Evolutionary conservation across 2,797 vertebrate species (phyloP).

Genomic region (Hafferia zeledoni): DNA sequence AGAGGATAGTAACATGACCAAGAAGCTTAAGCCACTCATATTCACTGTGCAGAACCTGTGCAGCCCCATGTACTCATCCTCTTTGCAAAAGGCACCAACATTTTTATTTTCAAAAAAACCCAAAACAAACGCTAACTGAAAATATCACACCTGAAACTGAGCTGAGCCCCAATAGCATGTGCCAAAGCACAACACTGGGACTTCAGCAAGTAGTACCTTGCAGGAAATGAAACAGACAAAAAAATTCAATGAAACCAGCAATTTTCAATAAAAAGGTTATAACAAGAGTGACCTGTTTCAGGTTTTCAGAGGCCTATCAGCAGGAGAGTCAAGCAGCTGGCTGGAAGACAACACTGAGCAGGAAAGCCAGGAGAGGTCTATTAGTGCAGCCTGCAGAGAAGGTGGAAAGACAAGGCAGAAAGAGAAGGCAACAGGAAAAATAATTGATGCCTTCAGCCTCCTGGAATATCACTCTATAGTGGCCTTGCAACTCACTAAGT

Average conservation of each 20-base stretch:
- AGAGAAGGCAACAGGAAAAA: background rate
- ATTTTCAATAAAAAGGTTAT: background rate
- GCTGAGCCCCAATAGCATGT: background rate
- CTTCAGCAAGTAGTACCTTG: background rate
- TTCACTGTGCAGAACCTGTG: background rate
- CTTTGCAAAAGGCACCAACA: background rate
- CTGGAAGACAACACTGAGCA: background rate
- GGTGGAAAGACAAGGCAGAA: background rate
- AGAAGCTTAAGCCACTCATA: background rate
- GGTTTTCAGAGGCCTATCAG: background rate
- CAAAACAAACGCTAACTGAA: background rate
- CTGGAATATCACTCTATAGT: background rate
- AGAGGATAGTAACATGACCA: background rate
- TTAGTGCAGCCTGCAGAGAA: background rate
- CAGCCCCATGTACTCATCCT: background rate
- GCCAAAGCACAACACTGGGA: background rate
- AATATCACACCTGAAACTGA: background rate
- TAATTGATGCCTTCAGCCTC: background rate
- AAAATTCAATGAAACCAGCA: no score
- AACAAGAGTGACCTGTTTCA: background rate
- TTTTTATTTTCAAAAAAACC: background rate
- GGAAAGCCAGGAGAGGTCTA: background rate
- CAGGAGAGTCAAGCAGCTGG: background rate
- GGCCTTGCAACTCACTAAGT: background rate
- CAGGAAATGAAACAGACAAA: background rate